Conservation (phyloP, 2,797 vertebrate genomes). For the Pipistrellus nathusii region DNA sequence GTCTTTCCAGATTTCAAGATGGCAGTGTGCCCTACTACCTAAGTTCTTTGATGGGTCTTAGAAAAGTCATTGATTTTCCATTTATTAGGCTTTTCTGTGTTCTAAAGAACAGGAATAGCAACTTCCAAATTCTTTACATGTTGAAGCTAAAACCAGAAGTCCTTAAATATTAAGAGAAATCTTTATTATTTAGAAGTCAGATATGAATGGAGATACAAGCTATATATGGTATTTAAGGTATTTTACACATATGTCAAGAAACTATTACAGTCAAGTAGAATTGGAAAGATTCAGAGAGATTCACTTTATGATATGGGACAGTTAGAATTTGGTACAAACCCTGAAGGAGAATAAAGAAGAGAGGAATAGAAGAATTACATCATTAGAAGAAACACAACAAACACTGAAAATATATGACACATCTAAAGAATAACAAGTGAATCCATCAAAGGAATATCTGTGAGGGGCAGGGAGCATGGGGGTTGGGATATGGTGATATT, state of each 20-base stretch:
- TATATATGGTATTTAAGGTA: background rate
- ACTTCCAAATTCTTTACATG: background rate
- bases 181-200: conserved; percentile 1
- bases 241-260: background rate
- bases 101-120: background rate
- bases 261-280: conserved; percentile 11
- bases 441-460: background rate
- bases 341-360: conserved; percentile 25
- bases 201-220: background rate
- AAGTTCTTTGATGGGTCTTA: background rate
- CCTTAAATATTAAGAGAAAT: background rate
- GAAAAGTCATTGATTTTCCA: background rate
- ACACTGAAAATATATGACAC: background rate
- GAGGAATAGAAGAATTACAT: background rate
- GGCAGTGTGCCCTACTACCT: background rate
- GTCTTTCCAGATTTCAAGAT: background rate
- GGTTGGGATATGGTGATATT: background rate
- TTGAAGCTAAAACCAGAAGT: background rate
- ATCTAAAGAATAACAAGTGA: background rate
- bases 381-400: background rate
- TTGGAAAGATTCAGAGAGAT: background rate
- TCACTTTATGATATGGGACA: background rate
- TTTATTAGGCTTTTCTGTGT: conserved; percentile 6
- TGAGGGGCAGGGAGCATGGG: background rate
- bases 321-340: background rate